Base-by-base conservation (phyloP, 2,113 vertebrate genomes). In the Odocoileus virginianus region DNA sequence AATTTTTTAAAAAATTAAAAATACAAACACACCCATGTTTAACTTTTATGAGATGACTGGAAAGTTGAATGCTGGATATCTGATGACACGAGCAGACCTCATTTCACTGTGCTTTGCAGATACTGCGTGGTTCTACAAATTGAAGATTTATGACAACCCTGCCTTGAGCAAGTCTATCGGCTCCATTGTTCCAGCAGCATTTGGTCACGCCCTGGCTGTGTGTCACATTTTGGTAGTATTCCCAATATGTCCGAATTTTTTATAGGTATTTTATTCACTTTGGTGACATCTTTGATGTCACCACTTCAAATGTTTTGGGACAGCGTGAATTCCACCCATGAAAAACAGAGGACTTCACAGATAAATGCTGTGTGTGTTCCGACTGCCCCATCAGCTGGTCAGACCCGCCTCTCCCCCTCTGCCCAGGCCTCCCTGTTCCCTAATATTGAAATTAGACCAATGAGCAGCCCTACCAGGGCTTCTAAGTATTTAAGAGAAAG, bases 61-160 rank as follows among this genome's bases (percentile, higher is more conserved):
- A 27, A 95, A 33, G 25, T 12, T 74, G n/a, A 43, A 88, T 17
- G 15, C 10, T 93, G 23, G 3, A 11, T 86, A 76, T 45, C 64
- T 52, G 12, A 45, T 67, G 50, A 55, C 33, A 1, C 6, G 7
- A 1, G 6, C 30, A n/a, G 3, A 23, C 30, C 50, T 82, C 30
- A n/a, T 23, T 14, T 82, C 1, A 7, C 10, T 54, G 17, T 7
- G 47, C 79, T n/a, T 14, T n/a, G 47, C 30, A 54, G 79, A 54
- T 4, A 4, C 10, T 14, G 50, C 2, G 0, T 12, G 16, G 16
- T 23, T 52, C 17, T n/a, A 54, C 47, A 54, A 8, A 23, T 1
- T 23, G 30, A n/a, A n/a, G 19, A 1, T 7, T n/a, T 14, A 23
- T 7, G 50, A 33, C 30, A n/a, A 8, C 47, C 17, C 79, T 21